Evolutionary conservation across 2,888 invertebrate species (phyloP).

Genomic region (Augochlorella aurata): DNA sequence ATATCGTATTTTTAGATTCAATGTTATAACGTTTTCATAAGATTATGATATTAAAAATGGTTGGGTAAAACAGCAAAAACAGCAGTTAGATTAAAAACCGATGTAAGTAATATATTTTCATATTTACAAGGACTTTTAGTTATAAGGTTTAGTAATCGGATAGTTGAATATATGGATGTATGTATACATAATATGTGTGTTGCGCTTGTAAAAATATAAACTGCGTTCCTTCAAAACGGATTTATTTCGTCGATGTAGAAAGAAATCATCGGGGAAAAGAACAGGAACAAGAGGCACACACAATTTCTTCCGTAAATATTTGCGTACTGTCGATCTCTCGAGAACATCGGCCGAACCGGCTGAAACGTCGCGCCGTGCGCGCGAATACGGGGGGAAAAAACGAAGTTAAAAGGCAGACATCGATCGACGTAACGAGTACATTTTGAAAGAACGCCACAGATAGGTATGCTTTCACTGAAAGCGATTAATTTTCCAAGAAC

Average conservation of each 20-base stretch:
- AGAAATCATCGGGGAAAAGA: not conserved
- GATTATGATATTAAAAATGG: not conserved
- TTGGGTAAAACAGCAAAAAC: constrained; percentile 37
- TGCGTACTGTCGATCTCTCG: not conserved
- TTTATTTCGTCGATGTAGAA: constrained; percentile 61
- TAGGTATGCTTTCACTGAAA: constrained; percentile 76
- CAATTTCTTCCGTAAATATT: constrained; percentile 20
- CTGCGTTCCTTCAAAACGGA: constrained; percentile 68
- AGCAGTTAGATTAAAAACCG: constrained; percentile 67
- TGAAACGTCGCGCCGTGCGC: not conserved
- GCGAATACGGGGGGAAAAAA: not conserved
- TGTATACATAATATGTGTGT: constrained; percentile 58
- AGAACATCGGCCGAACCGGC: not conserved
- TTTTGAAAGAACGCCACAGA: constrained; percentile 70
- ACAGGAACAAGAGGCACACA: not conserved
- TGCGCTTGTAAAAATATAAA: constrained; percentile 72
- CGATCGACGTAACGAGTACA: constrained; percentile 69
- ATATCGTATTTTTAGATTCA: not conserved
- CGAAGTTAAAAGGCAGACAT: constrained; percentile 1
- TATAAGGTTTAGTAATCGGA: constrained; percentile 63
- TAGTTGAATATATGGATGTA: constrained; percentile 63
- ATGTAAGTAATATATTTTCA: constrained; percentile 72
- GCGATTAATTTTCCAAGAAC: constrained; percentile 66
- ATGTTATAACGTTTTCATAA: not conserved
- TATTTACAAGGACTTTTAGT: constrained; percentile 68